Evolutionary conservation across 2,888 invertebrate genomes (phyloP).

Genomic region (Ectobius pallidus): DNA sequence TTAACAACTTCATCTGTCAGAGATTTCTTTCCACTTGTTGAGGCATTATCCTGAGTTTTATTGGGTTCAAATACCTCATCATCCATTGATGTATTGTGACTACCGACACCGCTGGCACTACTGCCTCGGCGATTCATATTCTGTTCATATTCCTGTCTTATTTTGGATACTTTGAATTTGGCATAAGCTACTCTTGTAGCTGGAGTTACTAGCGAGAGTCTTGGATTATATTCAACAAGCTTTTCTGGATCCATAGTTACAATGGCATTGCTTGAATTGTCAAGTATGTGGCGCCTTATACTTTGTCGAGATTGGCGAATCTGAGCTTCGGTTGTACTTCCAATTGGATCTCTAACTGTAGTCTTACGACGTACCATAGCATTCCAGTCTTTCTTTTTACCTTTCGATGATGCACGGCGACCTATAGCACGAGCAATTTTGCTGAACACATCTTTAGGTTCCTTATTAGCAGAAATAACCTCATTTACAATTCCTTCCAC

Average conservation of each 20-base stretch:
- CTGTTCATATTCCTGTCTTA: constrained; percentile 62
- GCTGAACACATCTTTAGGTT: constrained; percentile 76
- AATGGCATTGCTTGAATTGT: constrained; percentile 66
- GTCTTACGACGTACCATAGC: constrained; percentile 74
- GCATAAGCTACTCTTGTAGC: constrained; percentile 84
- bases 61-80: background rate
- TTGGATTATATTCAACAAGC: constrained; percentile 81
- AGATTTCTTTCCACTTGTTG: background rate
- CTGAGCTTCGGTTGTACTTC: constrained; percentile 72
- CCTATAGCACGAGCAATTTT: constrained; percentile 84
- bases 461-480: constrained; percentile 69
- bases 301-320: constrained; percentile 72
- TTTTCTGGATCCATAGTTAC: constrained; percentile 75
- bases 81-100: background rate
- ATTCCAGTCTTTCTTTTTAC: constrained; percentile 74
- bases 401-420: constrained; percentile 54
- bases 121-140: constrained; percentile 42
- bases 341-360: constrained; percentile 75
- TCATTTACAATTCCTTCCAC: constrained; percentile 82
- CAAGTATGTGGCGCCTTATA: constrained; percentile 71
- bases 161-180: constrained; percentile 82
- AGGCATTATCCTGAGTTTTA: background rate
- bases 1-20: background rate
- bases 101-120: background rate
- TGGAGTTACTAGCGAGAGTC: constrained; percentile 74